Conservation (phyloP, 1,140 invertebrate species). For the Pararge aegeria region DNA sequence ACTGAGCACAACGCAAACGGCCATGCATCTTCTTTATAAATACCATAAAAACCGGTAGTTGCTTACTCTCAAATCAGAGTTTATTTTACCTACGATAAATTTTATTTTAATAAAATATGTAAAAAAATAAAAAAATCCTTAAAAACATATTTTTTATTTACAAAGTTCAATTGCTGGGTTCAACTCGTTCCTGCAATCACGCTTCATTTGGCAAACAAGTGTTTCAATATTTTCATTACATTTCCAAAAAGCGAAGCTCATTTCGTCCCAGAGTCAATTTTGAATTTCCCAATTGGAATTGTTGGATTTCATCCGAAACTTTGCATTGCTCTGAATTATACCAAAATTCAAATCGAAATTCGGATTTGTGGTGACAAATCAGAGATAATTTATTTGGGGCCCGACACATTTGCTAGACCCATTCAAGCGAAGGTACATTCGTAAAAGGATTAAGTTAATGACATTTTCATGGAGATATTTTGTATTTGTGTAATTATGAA, state of each 20-base stretch:
- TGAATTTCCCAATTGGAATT: slow-evolving; percentile 7
- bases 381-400: slow-evolving; percentile 20
- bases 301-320: slow-evolving; percentile 8
- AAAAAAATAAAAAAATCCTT: too few species aligned
- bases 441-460: too few species aligned
- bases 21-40: too few species aligned
- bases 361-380: slow-evolving; percentile 21
- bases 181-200: background rate
- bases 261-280: background rate
- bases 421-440: too few species aligned
- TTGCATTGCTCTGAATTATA: slow-evolving; percentile 12
- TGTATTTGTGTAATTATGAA: too few species aligned
- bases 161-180: background rate
- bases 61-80: too few species aligned
- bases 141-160: background rate
- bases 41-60: too few species aligned
- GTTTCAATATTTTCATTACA: background rate
- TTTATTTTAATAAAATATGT: too few species aligned
- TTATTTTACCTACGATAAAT: too few species aligned
- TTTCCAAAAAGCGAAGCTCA: background rate
- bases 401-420: background rate
- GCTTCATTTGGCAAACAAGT: background rate
- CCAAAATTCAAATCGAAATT: slow-evolving; percentile 25
- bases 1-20: too few species aligned
- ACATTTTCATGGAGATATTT: too few species aligned